Base-by-base conservation (phyloP, 2,113 vertebrate genomes). In the Lophura nycthemera region DNA sequence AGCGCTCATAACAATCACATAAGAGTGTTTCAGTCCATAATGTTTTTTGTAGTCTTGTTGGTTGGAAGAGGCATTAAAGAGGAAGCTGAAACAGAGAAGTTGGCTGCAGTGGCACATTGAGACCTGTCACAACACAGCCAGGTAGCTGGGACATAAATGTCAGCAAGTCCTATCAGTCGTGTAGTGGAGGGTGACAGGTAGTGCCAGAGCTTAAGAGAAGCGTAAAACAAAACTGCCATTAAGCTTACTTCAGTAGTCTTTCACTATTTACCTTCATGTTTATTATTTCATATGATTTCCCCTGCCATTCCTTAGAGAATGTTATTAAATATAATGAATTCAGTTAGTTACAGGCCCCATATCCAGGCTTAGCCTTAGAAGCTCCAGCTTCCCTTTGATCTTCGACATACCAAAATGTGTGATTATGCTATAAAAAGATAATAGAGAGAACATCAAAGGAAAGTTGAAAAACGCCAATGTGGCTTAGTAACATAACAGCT, bases 241-340 rank as follows among this genome's bases (percentile, higher is more conserved):
- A 88, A 97, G 96, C 94, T 96, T 87, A 75, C 73, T 95, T 94
- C 67, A 89, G 92, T 94, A 89, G 90, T 76, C 86, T 95, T 96
- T 87, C 94, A 74, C 92, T 97, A 94, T 98, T 97, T 97, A 96
- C 95, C 96, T 97, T 72, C 86, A 13, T 97, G 95, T 97, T 96
- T 97, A 96, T 97, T 92, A 96, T 97, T 97, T 96, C 86, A 83
- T 96, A 94, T 48, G 92, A 87, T 96, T 97, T 96, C 74, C 86
- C 71, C 84, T 94, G 67, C 91, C 43, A 78, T 95, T 97, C 96
- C 96, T 91, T 93, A 50, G 97, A 97, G 96, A 97, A 95, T 97
- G 94, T 96, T 95, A 93, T 97, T 97, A 95, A 96, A 90, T 95
- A 94, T 97, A 98, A 98, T 97, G 96, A 97, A 97, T 98, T 97